phyloP scores from a whole-genome alignment of 2,888 invertebrate genomes.

The Rapana venosa region DNA sequence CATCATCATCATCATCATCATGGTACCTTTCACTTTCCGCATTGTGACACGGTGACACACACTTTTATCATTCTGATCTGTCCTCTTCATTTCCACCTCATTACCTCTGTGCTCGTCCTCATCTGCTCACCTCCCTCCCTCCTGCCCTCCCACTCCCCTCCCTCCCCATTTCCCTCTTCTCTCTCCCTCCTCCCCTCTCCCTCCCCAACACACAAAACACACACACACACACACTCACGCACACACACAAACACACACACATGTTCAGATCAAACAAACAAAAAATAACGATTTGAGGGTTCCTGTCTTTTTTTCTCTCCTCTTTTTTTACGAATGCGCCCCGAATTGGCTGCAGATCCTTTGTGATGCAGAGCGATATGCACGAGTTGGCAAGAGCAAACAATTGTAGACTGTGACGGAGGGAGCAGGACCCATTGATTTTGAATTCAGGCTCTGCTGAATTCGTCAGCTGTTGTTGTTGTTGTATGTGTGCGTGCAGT shows the following conservation, averaged over 20 bases:
- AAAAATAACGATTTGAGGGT: neutral
- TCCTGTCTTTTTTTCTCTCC: neutral
- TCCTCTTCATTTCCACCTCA: too few relatives aligned
- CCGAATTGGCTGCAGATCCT: neutral
- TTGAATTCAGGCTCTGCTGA: neutral
- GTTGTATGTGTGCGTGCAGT: neutral
- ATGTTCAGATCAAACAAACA: too few relatives aligned
- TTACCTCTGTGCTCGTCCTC: too few relatives aligned
- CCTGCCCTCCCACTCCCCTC: neutral
- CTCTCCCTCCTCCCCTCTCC: neutral
- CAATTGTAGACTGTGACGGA: neutral
- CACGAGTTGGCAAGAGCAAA: neutral
- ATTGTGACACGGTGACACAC: too few relatives aligned
- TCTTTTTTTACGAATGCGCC: neutral
- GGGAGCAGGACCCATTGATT: neutral
- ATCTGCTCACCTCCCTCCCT: too few relatives aligned
- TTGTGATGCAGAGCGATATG: neutral
- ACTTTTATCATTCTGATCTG: too few relatives aligned
- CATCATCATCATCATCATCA: too few relatives aligned
- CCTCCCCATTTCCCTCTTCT: neutral
- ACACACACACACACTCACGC: slow-evolving; percentile 1
- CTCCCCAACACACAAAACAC: neutral
- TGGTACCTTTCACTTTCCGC: too few relatives aligned
- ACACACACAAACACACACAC: slow-evolving; percentile 4
- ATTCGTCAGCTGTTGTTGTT: neutral